Evolutionary conservation across 2,888 invertebrate genomes (phyloP), one percentile per base, ranked within the genome.

Genomic region (Metellina segmentata): DNA sequence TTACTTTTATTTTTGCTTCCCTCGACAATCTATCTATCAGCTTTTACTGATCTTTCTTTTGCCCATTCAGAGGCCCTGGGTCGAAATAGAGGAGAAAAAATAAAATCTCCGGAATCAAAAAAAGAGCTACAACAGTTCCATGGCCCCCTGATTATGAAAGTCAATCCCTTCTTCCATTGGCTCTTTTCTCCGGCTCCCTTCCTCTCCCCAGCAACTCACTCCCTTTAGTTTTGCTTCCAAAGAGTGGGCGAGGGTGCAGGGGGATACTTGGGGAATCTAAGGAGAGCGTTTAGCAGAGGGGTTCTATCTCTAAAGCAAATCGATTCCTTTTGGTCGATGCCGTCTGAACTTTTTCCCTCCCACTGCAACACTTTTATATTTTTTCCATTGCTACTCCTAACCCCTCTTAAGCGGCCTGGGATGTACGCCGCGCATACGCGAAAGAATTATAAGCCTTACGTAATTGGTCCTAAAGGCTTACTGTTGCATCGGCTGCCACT

Each of bases 121-220:
- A 48, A 53, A 53, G 79, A 71, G 34, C 70, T 88, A 88, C 88
- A 88, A 88, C 88, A 81, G 74, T 75, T 85, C 85, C 78, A 61
- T 78, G 77, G 85, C 88, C n/a, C n/a, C n/a, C n/a, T 81, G 88
- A 88, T 88, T 88, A 88, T 88, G 88, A 88, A 81, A 88, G 88
- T 81, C 88, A 81, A 88, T 88, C 88, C 72, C 34, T 74, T 69
- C 49, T 77, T 74, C 88, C 61, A 88, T 88, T 88, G 88, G 88
- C 81, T 79, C 20, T 81, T 85, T 34, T 75, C 74, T 85, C 48
- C 34, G 19, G 16, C 82, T 19, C 13, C 16, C 11, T 11, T 71
- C 69, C 34, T 20, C 82, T 34, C 71, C 71, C 19, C 75, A 34
- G 4, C 34, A 2, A 34, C 34, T 34, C 34, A 34, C 34, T 34